Evolutionary conservation across 2,113 vertebrate genomes (phyloP).

Genomic region (Cyphomyrus discorhynchus): DNA sequence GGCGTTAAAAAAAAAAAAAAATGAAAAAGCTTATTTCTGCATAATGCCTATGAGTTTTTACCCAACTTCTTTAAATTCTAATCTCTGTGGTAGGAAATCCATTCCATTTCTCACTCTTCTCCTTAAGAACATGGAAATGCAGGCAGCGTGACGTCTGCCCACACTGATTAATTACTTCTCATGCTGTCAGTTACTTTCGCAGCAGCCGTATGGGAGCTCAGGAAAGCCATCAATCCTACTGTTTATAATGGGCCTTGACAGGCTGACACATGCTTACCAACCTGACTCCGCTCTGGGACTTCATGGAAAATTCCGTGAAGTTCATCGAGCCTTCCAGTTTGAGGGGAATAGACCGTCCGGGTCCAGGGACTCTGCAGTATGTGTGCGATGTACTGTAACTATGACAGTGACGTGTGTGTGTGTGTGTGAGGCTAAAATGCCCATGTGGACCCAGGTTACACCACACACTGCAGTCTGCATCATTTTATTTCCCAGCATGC

Average conservation of each 20-base stretch:
- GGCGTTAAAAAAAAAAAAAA: not conserved
- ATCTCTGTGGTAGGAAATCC: constrained; percentile 4
- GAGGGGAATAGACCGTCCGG: not conserved
- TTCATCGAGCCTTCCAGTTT: not conserved
- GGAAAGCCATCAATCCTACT: constrained; percentile 1
- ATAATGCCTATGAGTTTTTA: not conserved
- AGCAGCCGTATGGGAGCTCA: not conserved
- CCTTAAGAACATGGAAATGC: constrained; percentile 7
- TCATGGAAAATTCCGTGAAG: not conserved
- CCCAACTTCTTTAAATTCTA: not conserved
- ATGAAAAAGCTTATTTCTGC: not conserved
- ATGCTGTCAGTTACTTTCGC: constrained; percentile 9
- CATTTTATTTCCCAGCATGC: not conserved
- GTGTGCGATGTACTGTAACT: not conserved
- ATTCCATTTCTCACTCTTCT: not conserved
- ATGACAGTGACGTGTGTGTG: not conserved
- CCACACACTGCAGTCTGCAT: not conserved
- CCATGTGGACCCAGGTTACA: not conserved
- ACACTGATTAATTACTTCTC: constrained; percentile 21
- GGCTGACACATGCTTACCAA: constrained; percentile 15
- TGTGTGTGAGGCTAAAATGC: not conserved
- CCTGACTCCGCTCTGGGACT: not conserved
- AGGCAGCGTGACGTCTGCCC: constrained; percentile 1
- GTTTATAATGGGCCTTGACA: constrained; percentile 4
- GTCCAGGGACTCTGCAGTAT: not conserved